Evolutionary conservation across 2,113 vertebrate species (phyloP), one percentile per base, ranked within the genome.

Genomic region (Morone saxatilis): DNA sequence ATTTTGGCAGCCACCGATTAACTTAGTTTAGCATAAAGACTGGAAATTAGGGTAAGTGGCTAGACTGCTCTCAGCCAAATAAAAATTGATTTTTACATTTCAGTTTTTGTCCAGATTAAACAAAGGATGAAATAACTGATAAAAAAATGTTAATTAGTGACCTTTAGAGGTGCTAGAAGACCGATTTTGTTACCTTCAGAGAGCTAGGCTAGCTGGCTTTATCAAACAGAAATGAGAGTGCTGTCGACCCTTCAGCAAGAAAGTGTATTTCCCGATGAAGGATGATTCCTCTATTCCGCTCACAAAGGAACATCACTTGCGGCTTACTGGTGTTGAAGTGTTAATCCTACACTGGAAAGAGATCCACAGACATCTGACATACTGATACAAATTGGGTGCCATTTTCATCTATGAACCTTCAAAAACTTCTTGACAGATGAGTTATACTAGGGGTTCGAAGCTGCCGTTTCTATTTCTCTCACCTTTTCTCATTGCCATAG

Each of bases 401-500:
- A 25, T 67, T 67, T 14, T 50, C 50, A 60, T 47, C 36, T 31
- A 4, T 41, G 14, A 45, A 59, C 3, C 6, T 59, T 31, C 40
- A 41, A 22, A 63, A 53, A 43, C 3, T 6, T 3, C 10, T 16
- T 9, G 5, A 41, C 7, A 10, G 7, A 41, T 5, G 25, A 8
- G 10, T n/a, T 8, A 10, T 0, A 54, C 7, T 2, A 25, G 6
- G 57, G 3, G 13, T 57, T 25, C 25, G 22, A 36, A 51, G 45
- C 16, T 25, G 66, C 9, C 2, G 11, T 20, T 14, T 51, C 3
- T 20, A 4, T 17, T 22, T 54, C 53, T 43, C 90, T 94, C 93
- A 98, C 98, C 98, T 96, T 95, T 99, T 99, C 89, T 99, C 98
- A 94, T 99, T 99, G 91, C 98, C 98, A 7, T 99, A 99, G 0